Percentiles rank a stretch among this genome's conserved stretches.
Conservation (phyloP, 1,140 invertebrate species). For the Meloidogyne floridensis region DNA sequence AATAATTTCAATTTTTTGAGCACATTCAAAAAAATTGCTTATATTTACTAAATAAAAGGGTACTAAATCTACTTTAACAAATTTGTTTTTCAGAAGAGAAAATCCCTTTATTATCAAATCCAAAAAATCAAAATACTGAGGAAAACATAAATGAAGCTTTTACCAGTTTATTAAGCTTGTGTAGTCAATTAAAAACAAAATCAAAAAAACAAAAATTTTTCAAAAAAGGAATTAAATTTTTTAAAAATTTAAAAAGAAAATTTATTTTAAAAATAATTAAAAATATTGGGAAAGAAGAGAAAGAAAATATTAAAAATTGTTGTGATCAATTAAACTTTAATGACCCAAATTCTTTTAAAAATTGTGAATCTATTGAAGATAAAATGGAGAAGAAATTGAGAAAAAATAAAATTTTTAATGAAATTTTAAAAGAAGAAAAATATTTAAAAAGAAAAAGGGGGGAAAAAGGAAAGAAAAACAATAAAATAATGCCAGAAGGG, state of each 20-base stretch:
- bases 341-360: not conserved
- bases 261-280: constrained; percentile 6
- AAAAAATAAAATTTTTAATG: not conserved
- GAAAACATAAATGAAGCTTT: constrained; percentile 4
- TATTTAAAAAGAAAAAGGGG: not conserved
- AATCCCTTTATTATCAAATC: not conserved
- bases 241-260: constrained; percentile 10
- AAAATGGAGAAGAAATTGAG: not conserved
- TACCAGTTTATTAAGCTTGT: not conserved
- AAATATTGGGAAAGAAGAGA: constrained; percentile 2
- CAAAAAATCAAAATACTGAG: not conserved
- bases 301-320: not conserved
- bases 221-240: constrained; percentile 5
- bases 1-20: no score
- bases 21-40: no score
- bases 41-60: no score
- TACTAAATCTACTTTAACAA: no score
- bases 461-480: no score
- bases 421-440: constrained; percentile 6
- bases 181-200: not conserved
- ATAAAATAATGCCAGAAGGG: no score
- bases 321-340: not conserved
- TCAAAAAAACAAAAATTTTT: not conserved
- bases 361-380: not conserved
- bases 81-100: not conserved